phyloP scores from a whole-genome alignment of 2,888 invertebrate species.

The Busseola fusca region DNA sequence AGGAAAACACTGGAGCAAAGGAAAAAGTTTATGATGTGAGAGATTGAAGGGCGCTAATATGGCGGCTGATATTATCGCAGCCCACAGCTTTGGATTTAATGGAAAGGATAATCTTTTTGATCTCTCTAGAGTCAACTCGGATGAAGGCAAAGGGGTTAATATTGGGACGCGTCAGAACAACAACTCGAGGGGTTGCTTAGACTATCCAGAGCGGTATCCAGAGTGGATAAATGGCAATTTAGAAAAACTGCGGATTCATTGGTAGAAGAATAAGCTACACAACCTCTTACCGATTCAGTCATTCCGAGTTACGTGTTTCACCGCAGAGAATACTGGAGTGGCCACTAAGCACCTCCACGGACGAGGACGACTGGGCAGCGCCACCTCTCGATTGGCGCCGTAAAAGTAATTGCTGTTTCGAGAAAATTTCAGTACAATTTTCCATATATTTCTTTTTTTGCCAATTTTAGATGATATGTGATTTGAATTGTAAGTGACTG shows the following conservation, averaged over 20 bases:
- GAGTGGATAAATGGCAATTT: background rate
- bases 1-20: no score
- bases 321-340: background rate
- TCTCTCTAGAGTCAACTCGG: background rate
- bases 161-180: background rate
- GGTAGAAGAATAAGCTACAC: background rate
- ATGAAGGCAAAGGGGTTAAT: no score
- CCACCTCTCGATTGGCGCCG: background rate
- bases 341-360: background rate
- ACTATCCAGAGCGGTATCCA: background rate
- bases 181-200: background rate
- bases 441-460: background rate
- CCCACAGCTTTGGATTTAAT: background rate
- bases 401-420: constrained; percentile 8
- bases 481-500: no score
- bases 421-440: constrained; percentile 24
- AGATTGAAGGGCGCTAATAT: background rate
- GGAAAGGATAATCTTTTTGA: background rate
- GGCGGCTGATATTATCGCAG: no score
- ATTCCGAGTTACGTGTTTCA: background rate
- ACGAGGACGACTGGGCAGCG: background rate
- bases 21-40: no score
- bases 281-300: background rate
- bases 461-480: no score
- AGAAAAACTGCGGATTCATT: no score